Conservation (phyloP, 2,888 invertebrate species). For the Protophormia terraenovae region DNA sequence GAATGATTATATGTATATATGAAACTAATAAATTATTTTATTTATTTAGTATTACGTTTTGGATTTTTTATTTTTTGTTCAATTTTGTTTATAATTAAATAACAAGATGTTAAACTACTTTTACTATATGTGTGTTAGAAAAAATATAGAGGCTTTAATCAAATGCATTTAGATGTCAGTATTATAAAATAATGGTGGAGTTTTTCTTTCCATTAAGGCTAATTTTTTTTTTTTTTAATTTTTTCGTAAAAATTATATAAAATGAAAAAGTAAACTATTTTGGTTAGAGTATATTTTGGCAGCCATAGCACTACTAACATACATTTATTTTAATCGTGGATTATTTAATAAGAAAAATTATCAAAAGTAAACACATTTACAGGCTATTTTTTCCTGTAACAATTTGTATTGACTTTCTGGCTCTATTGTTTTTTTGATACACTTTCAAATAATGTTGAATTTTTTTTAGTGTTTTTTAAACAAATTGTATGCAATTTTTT, state of each 20-base stretch:
- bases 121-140: not conserved
- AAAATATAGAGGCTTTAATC: not conserved
- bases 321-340: not conserved
- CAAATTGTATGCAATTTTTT: slow-evolving; percentile 21
- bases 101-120: slow-evolving; percentile 14
- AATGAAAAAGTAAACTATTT: not conserved
- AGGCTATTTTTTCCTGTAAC: not conserved
- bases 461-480: not conserved
- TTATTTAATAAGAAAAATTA: too few species aligned
- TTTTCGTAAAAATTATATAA: slow-evolving; percentile 36
- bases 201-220: not conserved
- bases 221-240: not conserved
- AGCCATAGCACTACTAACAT: slow-evolving; percentile 5
- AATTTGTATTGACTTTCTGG: too few species aligned
- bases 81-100: too few species aligned
- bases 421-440: not conserved
- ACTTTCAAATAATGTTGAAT: not conserved
- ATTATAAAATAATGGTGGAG: not conserved
- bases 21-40: too few species aligned
- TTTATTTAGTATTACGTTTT: not conserved
- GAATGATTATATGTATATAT: not conserved
- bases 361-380: too few species aligned
- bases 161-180: not conserved
- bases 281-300: not conserved
- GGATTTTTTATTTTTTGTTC: not conserved